Evolutionary conservation across 2,888 invertebrate genomes (phyloP).

Genomic region (Oligia strigilis): DNA sequence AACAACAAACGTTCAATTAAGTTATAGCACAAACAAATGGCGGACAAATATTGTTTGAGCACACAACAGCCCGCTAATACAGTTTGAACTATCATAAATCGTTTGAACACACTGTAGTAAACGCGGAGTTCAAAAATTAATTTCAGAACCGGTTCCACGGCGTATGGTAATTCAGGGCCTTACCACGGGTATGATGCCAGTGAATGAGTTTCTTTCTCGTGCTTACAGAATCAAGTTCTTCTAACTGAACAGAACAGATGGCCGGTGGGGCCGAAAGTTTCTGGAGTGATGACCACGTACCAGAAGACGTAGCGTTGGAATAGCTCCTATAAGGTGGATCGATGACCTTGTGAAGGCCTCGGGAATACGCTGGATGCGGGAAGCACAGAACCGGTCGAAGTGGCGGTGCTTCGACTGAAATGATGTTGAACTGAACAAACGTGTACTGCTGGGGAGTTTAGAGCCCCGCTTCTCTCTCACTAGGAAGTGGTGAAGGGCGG

Average conservation of each 20-base stretch:
- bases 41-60: conserved; percentile 35
- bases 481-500: not conserved
- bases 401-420: too few species aligned
- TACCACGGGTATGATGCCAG: conserved; percentile 20
- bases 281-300: not conserved
- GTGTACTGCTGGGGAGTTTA: not conserved
- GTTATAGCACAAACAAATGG: conserved; percentile 32
- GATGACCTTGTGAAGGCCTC: too few species aligned
- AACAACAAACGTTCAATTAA: conserved; percentile 27
- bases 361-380: too few species aligned
- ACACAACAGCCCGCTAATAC: conserved; percentile 30
- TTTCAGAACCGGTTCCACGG: conserved; percentile 40
- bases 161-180: conserved; percentile 40
- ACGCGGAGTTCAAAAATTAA: conserved; percentile 64
- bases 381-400: too few species aligned
- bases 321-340: too few species aligned
- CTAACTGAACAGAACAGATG: not conserved
- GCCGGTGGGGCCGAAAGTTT: not conserved
- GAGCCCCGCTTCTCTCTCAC: not conserved
- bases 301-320: not conserved
- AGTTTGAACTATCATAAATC: conserved; percentile 55
- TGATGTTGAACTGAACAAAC: too few species aligned
- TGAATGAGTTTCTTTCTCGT: not conserved
- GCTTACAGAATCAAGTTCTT: not conserved
- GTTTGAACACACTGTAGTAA: conserved; percentile 31